Base-by-base conservation (phyloP, 1,140 invertebrate genomes). In the Hycleus phaleratus region DNA sequence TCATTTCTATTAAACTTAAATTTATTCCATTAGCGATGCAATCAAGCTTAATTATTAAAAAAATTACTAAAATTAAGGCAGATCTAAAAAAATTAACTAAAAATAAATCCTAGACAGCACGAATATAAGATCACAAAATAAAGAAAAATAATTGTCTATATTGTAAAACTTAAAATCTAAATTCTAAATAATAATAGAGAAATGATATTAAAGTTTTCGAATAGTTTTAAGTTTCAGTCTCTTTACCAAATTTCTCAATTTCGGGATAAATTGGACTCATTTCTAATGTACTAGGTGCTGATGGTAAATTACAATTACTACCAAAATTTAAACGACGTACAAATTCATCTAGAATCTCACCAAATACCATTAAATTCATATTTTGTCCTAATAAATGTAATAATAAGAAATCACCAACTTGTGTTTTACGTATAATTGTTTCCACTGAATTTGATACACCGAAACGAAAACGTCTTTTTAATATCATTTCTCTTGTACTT, bases 381-480 rank as follows among this genome's bases (percentile, higher is more conserved):
- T 94, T 94, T 71, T 93, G 90, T 26, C 88, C 87, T 7, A 93
- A 73, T 38, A 93, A 73, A 67, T 91, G 88, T 38, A 93, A 73
- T 46, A 94, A 74, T 43, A 93, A 78, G 74, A 91, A 93, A 68
- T 93, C 90, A 26, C 90, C 90, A 62, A 93, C 84, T 81, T 91
- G 87, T 67, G 88, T 87, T 68, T 87, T 87, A 60, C 85, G 79
- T 47, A 91, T 82, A 24, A 91, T 80, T 1, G 79, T 74, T 45
- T 81, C 82, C 1, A 88, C 85, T n/a, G 82, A 83, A 52, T 83
- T 75, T 0, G 84, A 79, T 11, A 85, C 82, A 39, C 83, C 84
- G 48, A 88, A 86, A 62, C 88, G 82, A 78, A 90, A 91, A 10
- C 86, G 78, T 58, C 83, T 80, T 68, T 83, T 87, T 25, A 91